A percentile compares a stretch with the other conserved stretches of the same genome.
Evolutionary conservation across 1,140 invertebrate species (phyloP).

Genomic region (Pteromalus puparum): DNA sequence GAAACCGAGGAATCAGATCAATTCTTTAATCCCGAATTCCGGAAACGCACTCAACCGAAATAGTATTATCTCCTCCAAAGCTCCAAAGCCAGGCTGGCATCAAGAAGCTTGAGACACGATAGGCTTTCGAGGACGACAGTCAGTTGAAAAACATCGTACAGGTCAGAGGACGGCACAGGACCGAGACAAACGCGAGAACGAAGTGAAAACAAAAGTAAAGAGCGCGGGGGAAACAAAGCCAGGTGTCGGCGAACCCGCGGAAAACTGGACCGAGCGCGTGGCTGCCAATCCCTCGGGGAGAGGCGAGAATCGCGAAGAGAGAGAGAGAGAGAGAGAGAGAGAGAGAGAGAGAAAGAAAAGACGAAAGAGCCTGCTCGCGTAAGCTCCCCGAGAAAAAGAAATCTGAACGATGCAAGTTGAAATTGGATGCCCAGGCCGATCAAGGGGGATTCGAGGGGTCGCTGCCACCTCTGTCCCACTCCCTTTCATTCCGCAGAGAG

Average conservation of each 20-base stretch:
- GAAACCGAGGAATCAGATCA: too few species aligned
- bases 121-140: not conserved
- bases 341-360: not conserved
- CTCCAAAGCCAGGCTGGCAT: not conserved
- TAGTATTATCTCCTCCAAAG: not conserved
- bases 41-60: not conserved
- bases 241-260: not conserved
- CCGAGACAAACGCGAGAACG: not conserved
- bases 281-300: conserved; percentile 33
- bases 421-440: conserved; percentile 51
- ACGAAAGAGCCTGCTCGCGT: not conserved
- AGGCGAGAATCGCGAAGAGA: not conserved
- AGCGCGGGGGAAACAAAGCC: conserved; percentile 2
- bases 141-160: not conserved
- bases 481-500: not conserved
- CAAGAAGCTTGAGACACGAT: not conserved
- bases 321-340: too few species aligned
- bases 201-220: conserved; percentile 38
- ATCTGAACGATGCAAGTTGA: conserved; percentile 50
- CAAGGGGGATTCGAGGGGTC: conserved; percentile 27
- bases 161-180: not conserved
- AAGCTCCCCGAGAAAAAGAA: conserved; percentile 38
- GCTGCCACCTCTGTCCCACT: not conserved
- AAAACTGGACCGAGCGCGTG: conserved; percentile 21
- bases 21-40: too few species aligned